phyloP scores from a whole-genome alignment of 2,797 vertebrate genomes.

The Acanthurus leucopareius region DNA sequence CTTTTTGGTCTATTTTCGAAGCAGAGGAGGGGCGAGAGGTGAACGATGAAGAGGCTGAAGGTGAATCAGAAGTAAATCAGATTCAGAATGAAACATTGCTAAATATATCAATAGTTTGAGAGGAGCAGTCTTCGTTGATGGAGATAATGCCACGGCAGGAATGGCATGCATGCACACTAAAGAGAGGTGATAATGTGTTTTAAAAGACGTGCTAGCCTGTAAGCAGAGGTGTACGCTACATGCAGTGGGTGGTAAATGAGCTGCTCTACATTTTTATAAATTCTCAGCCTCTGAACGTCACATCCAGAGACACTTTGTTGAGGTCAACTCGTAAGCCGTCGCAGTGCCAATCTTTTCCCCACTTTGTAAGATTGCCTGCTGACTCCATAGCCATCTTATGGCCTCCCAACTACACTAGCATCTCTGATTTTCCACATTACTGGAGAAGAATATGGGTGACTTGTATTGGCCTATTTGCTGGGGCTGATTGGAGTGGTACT shows the following conservation, averaged over 20 bases:
- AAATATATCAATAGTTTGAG: constrained; percentile 35
- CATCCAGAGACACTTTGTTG: constrained; percentile 16
- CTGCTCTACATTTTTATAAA: constrained; percentile 65
- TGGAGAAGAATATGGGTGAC: constrained; percentile 53
- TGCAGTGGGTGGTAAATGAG: constrained; percentile 61
- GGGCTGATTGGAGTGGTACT: constrained; percentile 25
- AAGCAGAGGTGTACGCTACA: constrained; percentile 16
- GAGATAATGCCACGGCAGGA: constrained; percentile 43
- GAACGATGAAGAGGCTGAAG: constrained; percentile 2
- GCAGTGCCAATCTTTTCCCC: constrained; percentile 52
- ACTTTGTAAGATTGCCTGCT: constrained; percentile 62
- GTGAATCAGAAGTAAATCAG: constrained; percentile 22
- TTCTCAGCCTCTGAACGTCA: constrained; percentile 7
- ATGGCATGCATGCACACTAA: background rate
- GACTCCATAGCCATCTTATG: constrained; percentile 33
- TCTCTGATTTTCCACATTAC: constrained; percentile 58
- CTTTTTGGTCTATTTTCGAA: constrained; percentile 42
- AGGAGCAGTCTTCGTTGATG: constrained; percentile 27
- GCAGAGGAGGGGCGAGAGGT: background rate
- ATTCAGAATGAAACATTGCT: constrained; percentile 24
- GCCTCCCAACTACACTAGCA: background rate
- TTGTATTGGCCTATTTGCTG: constrained; percentile 48
- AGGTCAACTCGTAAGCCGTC: constrained; percentile 50
- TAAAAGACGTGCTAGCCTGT: constrained; percentile 27
- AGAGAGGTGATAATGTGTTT: constrained; percentile 36